phyloP scores from a whole-genome alignment of 1,140 invertebrate species.

The Globodera rostochiensis region DNA sequence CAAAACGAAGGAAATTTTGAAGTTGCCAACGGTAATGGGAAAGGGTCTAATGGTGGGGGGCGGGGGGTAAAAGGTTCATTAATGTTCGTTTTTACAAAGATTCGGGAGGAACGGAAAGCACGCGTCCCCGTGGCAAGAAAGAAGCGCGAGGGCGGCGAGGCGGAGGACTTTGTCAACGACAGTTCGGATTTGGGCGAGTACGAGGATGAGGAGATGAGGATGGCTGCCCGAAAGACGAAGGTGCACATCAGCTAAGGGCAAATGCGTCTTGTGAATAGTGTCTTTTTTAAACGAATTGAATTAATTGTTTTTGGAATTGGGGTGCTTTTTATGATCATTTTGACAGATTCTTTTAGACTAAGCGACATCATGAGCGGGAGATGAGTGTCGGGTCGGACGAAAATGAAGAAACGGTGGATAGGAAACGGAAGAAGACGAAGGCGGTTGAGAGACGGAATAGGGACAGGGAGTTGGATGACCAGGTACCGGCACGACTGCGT shows the following conservation, averaged over 20 bases:
- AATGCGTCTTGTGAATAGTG: too few species aligned
- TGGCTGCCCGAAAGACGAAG: slow-evolving; percentile 27
- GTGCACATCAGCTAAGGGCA: neutral
- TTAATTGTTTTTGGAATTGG: too few species aligned
- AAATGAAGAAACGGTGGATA: neutral
- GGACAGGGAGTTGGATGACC: slow-evolving; percentile 29
- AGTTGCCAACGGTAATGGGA: slow-evolving; percentile 17
- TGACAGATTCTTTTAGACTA: slow-evolving; percentile 2
- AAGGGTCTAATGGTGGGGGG: neutral
- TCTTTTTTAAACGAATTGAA: neutral
- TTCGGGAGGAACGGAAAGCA: slow-evolving; percentile 34
- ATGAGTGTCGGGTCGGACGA: slow-evolving; percentile 15
- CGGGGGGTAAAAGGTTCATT: neutral
- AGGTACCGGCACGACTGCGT: slow-evolving; percentile 34
- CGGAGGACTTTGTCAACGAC: slow-evolving; percentile 46
- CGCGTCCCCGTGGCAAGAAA: slow-evolving; percentile 26
- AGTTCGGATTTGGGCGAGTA: slow-evolving; percentile 44
- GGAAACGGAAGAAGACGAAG: slow-evolving; percentile 22
- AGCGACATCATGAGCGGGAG: slow-evolving; percentile 17
- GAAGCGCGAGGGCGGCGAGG: slow-evolving; percentile 30
- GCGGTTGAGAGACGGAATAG: neutral
- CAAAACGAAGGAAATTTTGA: slow-evolving; percentile 41
- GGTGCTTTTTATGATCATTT: slow-evolving; percentile 2
- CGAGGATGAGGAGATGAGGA: slow-evolving; percentile 21
- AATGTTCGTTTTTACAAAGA: neutral